Conservation (phyloP, 2,113 vertebrate species). For the Hystrix cristata region DNA sequence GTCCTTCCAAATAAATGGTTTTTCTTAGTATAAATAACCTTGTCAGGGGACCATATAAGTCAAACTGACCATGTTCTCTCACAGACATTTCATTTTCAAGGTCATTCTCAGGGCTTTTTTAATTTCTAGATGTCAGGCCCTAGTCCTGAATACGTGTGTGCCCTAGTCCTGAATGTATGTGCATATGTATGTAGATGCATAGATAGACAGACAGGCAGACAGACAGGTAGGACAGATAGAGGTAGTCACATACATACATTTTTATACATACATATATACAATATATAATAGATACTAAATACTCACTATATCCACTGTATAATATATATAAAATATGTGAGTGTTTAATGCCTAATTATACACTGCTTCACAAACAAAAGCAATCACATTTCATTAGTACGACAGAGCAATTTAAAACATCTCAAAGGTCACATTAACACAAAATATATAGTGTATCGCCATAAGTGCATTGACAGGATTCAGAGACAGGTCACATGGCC, state of each 20-base stretch:
- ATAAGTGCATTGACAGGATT: conserved; percentile 58
- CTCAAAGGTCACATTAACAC: conserved; percentile 72
- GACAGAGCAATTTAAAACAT: conserved; percentile 48
- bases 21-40: neutral
- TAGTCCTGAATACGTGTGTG: neutral
- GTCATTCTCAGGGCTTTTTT: neutral
- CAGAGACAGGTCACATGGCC: conserved; percentile 45
- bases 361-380: conserved; percentile 44
- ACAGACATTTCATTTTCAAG: neutral
- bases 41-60: neutral
- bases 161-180: neutral
- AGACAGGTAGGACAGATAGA: neutral
- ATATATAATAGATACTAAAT: neutral
- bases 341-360: conserved; percentile 29
- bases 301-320: neutral
- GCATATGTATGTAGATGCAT: neutral
- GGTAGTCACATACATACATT: neutral
- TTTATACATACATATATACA: neutral
- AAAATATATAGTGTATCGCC: conserved; percentile 64
- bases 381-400: conserved; percentile 42
- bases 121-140: neutral
- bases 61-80: neutral
- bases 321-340: neutral
- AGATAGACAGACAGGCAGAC: neutral
- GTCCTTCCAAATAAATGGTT: neutral